These are phyloP conservation scores for Temnothorax curvispinosus DNA, from an alignment of 1,140 invertebrate genomes.

Conservation along the genomic window DNA sequence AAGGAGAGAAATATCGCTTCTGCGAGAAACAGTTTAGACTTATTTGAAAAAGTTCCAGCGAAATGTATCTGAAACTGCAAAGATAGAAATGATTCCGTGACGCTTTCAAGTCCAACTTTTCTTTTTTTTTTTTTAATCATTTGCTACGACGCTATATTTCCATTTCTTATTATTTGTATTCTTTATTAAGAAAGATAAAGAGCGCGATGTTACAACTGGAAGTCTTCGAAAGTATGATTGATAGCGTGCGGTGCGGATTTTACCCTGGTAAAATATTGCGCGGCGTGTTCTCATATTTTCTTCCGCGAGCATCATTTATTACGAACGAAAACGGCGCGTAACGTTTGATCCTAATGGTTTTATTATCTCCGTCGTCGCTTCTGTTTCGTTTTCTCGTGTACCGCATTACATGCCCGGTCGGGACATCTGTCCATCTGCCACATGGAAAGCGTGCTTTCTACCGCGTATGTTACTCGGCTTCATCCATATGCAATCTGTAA, in stretches of 20 bases:
- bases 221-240: constrained; percentile 54
- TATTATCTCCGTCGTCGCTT: constrained; percentile 46
- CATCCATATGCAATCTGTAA: constrained; percentile 63
- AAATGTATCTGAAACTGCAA: constrained; percentile 2
- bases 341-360: constrained; percentile 60
- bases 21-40: neutral
- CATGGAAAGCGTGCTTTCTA: constrained; percentile 54
- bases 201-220: constrained; percentile 33
- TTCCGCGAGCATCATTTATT: constrained; percentile 45
- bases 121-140: constrained; percentile 37
- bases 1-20: constrained; percentile 19
- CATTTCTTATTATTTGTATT: constrained; percentile 46
- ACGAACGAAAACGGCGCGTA: constrained; percentile 54
- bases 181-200: constrained; percentile 39
- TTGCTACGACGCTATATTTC: neutral
- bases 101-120: neutral
- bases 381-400: constrained; percentile 52
- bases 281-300: constrained; percentile 46
- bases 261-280: constrained; percentile 40
- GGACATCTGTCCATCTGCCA: constrained; percentile 46
- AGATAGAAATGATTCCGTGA: neutral
- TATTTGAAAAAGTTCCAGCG: constrained; percentile 14
- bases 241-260: constrained; percentile 37
- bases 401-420: constrained; percentile 46
- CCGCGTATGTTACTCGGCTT: constrained; percentile 29